Evolutionary conservation across 2,113 vertebrate species (phyloP).

Genomic region (Larimichthys polyactis): DNA sequence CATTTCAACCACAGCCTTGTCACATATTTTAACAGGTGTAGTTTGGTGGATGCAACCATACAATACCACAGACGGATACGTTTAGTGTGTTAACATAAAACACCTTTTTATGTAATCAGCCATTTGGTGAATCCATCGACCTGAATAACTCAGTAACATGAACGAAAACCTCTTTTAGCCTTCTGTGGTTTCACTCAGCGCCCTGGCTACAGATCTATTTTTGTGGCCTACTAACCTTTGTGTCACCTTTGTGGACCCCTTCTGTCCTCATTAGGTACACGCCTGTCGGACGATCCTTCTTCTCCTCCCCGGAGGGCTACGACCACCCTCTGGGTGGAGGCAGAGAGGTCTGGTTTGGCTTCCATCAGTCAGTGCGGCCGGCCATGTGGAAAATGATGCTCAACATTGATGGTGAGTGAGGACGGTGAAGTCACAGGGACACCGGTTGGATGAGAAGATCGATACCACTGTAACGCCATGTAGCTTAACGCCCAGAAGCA

Average conservation of each 20-base stretch:
- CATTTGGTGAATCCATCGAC: constrained; percentile 37
- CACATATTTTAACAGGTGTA: constrained; percentile 10
- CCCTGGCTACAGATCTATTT: neutral
- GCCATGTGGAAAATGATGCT: constrained; percentile 99
- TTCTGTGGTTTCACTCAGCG: constrained; percentile 7
- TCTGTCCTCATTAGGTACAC: constrained; percentile 87
- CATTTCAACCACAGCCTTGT: constrained; percentile 8
- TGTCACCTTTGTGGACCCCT: neutral
- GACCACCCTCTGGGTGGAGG: constrained; percentile 96
- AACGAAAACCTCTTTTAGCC: neutral
- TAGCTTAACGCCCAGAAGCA: neutral
- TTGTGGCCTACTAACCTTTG: neutral
- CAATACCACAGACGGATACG: neutral
- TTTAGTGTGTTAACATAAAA: neutral
- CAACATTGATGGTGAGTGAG: constrained; percentile 93
- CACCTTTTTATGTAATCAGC: constrained; percentile 8
- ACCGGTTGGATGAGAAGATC: neutral
- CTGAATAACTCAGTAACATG: constrained; percentile 15
- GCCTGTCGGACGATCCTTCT: constrained; percentile 96
- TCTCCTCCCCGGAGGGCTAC: constrained; percentile 97
- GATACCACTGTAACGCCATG: too few species aligned
- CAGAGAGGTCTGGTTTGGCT: constrained; percentile 98
- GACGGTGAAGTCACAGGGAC: neutral
- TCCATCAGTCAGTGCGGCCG: constrained; percentile 97
- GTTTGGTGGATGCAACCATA: neutral